Evolutionary conservation across 2,888 invertebrate species (phyloP), one percentile per base, ranked within the genome.

Genomic region (Hypselothyrea guttata): DNA sequence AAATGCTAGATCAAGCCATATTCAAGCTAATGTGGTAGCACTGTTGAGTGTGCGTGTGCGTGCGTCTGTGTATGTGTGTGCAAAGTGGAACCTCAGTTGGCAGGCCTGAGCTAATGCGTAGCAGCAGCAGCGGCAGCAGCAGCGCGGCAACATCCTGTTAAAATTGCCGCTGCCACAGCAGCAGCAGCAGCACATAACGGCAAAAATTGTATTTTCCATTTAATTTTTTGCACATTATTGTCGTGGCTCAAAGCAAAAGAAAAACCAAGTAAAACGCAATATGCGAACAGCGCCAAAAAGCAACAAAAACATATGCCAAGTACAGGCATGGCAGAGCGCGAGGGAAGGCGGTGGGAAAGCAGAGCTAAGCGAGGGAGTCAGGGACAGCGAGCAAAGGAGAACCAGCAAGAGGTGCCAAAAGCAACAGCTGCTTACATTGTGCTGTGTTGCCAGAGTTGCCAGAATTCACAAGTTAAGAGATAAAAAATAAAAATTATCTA

Each of bases 381-480:
- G 27, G 1, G 2, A 2, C 13, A 15, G 46, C 3, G 4, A 7
- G 15, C n/a, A 7, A 4, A 16, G 9, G 13, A 18, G 13, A 1
- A 27, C 7, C 12, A 8, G 7, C 2, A 11, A 9, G 2, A n/a
- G 12, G 16, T 51, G 71, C 58, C 69, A 66, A 70, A 62, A 75
- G 75, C 79, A 82, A 81, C 79, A 82, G 77, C 81, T 83, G 75
- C 75, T 75, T 66, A 75, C 76, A n/a, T n/a, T n/a, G n/a, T n/a
- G n/a, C n/a, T n/a, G n/a, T n/a, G n/a, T n/a, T n/a, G n/a, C n/a
- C n/a, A n/a, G n/a, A n/a, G n/a, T n/a, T n/a, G n/a, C n/a, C n/a
- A n/a, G n/a, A n/a, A n/a, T n/a, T n/a, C n/a, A n/a, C n/a, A n/a
- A n/a, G n/a, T n/a, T n/a, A n/a, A n/a, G n/a, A n/a, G n/a, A n/a